These are phyloP conservation scores for Melieria crassipennis DNA, from an alignment of 2,888 invertebrate genomes.

Conservation along the genomic window DNA sequence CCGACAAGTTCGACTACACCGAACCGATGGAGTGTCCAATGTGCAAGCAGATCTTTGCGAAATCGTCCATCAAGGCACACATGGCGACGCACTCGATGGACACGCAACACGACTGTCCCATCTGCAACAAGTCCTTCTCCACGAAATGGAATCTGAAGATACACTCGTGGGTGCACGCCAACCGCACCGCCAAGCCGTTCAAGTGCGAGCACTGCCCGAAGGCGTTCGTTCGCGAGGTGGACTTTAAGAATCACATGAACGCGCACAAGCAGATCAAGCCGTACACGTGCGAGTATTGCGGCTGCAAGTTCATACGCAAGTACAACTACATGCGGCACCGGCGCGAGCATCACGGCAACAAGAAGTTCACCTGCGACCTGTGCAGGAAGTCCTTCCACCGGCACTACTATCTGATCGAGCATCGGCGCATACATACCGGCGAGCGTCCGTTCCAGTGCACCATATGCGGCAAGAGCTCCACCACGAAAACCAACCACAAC, in stretches of 20 bases:
- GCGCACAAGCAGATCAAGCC: conserved; percentile 85
- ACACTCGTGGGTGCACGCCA: conserved; percentile 89
- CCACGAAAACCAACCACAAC: conserved; percentile 90
- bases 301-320: conserved; percentile 87
- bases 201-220: conserved; percentile 86
- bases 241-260: conserved; percentile 86
- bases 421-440: conserved; percentile 86
- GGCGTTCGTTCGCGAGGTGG: conserved; percentile 83
- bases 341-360: conserved; percentile 82
- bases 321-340: conserved; percentile 89
- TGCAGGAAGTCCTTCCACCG: conserved; percentile 88
- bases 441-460: conserved; percentile 81
- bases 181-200: conserved; percentile 83
- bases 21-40: conserved; percentile 78
- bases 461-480: conserved; percentile 88
- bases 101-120: conserved; percentile 81
- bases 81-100: conserved; percentile 80
- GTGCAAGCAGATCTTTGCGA: conserved; percentile 73
- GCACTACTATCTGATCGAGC: conserved; percentile 87
- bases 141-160: conserved; percentile 91
- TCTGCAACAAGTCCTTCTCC: conserved; percentile 86
- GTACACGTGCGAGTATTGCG: conserved; percentile 88
- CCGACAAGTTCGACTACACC: conserved; percentile 77
- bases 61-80: conserved; percentile 82
- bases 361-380: conserved; percentile 78